Evolutionary conservation across 2,113 vertebrate species (phyloP).

Genomic region (Mellivora capensis): DNA sequence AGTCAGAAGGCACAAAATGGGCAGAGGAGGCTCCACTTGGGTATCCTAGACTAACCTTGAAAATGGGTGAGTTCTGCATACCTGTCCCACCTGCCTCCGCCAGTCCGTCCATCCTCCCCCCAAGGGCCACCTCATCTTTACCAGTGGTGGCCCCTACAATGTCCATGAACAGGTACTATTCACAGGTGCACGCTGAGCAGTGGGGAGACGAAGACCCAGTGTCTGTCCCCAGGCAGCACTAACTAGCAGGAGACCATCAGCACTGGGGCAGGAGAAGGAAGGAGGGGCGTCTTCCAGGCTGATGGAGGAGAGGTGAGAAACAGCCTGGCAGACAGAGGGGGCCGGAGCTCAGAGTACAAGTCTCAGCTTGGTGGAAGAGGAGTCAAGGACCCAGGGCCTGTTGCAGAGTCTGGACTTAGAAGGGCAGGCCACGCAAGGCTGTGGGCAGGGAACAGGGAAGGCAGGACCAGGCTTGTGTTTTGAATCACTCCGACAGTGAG

Average conservation of each 20-base stretch:
- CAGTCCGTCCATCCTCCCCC: not conserved
- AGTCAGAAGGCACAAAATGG: not conserved
- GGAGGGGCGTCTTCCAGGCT: not conserved
- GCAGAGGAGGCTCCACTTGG: fast-evolving
- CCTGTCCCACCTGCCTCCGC: not conserved
- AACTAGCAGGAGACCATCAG: not conserved
- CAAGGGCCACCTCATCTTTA: not conserved
- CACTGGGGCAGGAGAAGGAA: not conserved
- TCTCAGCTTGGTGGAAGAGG: not conserved
- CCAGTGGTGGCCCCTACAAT: not conserved
- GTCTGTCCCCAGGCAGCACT: not conserved
- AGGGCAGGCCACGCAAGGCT: not conserved
- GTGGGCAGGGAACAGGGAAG: not conserved
- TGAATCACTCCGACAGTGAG: not conserved
- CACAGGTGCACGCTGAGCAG: not conserved
- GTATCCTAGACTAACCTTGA: not conserved
- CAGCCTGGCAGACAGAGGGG: not conserved
- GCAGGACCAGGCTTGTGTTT: slow-evolving; percentile 33
- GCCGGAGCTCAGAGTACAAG: not conserved
- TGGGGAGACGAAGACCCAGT: not conserved
- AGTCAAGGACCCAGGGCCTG: not conserved
- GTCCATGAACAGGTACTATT: not conserved
- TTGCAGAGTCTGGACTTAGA: not conserved
- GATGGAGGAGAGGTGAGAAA: not conserved
- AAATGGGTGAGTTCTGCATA: not conserved